Evolutionary conservation across 1,140 invertebrate species (phyloP), one percentile per base, ranked within the genome.

Genomic region (Campodea augens): DNA sequence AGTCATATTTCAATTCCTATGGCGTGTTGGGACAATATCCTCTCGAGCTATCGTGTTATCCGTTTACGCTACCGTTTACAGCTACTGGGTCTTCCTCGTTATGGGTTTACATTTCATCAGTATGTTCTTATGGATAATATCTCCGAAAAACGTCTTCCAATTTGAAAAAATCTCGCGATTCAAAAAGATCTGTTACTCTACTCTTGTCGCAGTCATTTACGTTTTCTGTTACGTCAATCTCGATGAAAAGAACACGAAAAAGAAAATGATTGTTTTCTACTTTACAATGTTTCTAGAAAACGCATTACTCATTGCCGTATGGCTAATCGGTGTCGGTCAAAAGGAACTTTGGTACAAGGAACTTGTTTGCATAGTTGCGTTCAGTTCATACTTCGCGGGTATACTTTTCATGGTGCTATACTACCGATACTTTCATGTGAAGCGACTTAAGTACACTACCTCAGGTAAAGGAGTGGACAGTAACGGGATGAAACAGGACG

Each of bases 261-360:
- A 80, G 53, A 84, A 83, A 63, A 82, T 85, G 75, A 70, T 75
- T 10, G 81, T 81, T 43, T 92, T 84, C 67, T 91, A 91, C 62
- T 70, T 79, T n/a, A 83, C 88, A 24, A 89, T 90, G 84, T 77
- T 86, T 57, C 64, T 89, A 37, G 88, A 92, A 64, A 91, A 90
- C 59, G 71, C 70, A 47, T 66, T 88, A 23, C 60, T 85, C 3
- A 71, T 86, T 51, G 69, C 70, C 37, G 73, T 65, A 53, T 84
- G 71, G 77, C 65, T 71, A 62, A 71, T 65, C 24, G 64, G 68
- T 45, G 57, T 68, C 46, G 63, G 62, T 60, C 48, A 54, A 52
- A 56, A 67, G 39, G 55, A 61, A 47, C 52, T 56, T 0, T 69
- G 68, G 68, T 68, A 64, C 49, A 53, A 60, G 36, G 55, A 57